Evolutionary conservation across 2,113 vertebrate genomes (phyloP).

Genomic region (Phyllostomus discolor): DNA sequence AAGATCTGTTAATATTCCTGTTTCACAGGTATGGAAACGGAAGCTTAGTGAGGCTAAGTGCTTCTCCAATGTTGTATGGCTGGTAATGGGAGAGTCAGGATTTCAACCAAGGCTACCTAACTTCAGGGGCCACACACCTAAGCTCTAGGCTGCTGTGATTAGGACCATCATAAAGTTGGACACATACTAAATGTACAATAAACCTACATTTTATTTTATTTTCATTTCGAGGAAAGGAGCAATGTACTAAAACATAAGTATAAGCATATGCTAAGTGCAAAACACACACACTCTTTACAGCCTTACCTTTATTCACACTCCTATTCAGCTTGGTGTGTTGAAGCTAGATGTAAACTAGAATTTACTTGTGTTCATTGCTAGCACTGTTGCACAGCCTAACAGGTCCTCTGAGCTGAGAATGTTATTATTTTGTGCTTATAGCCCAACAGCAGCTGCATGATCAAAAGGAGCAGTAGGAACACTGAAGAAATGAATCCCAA

Average conservation of each 20-base stretch:
- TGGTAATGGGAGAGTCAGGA: background rate
- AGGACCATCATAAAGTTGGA: background rate
- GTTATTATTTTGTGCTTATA: background rate
- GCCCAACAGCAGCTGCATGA: background rate
- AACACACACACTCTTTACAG: background rate
- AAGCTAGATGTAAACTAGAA: background rate
- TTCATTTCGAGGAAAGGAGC: background rate
- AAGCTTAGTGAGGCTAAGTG: background rate
- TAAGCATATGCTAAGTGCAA: background rate
- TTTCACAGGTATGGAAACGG: background rate
- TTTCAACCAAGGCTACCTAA: background rate
- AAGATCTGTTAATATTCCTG: background rate
- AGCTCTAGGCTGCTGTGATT: background rate
- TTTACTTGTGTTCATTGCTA: background rate
- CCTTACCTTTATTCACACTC: conserved; percentile 43
- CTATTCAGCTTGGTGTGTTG: background rate
- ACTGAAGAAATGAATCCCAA: conserved; percentile 38
- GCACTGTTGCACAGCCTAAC: background rate
- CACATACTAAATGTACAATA: background rate
- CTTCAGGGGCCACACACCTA: background rate
- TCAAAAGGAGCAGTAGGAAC: conserved; percentile 49
- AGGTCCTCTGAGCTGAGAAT: background rate
- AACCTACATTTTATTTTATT: background rate
- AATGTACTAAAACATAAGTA: background rate
- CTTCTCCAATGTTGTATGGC: background rate